Conservation (phyloP, 2,797 vertebrate genomes). For the Argyrosomus regius region DNA sequence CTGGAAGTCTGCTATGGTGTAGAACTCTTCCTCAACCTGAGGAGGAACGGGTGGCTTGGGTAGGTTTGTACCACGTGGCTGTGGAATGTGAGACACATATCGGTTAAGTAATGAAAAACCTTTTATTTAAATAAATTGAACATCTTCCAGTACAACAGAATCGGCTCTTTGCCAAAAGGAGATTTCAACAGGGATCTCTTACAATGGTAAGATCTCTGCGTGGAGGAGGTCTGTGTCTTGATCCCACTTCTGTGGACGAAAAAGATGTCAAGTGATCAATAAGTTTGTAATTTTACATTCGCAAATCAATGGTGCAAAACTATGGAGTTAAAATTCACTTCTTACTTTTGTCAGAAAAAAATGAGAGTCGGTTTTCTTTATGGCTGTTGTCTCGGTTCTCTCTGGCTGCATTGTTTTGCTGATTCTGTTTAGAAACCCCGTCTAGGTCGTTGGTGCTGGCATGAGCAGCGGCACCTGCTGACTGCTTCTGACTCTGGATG, state of each 20-base stretch:
- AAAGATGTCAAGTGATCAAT: neutral
- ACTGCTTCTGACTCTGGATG: constrained; percentile 87
- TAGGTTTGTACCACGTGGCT: constrained; percentile 95
- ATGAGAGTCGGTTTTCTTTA: constrained; percentile 86
- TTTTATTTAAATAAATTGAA: neutral
- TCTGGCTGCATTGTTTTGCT: constrained; percentile 71
- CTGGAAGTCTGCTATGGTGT: constrained; percentile 98
- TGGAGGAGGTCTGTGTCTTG: constrained; percentile 95
- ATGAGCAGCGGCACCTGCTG: constrained; percentile 85
- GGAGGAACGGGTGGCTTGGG: constrained; percentile 96
- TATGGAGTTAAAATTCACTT: constrained; percentile 5
- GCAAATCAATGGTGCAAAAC: neutral
- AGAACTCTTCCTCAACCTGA: constrained; percentile 97
- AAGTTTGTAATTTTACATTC: neutral
- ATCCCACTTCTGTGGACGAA: constrained; percentile 87
- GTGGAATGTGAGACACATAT: neutral
- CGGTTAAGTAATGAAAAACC: neutral
- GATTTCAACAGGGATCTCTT: constrained; percentile 73
- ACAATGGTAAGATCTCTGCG: constrained; percentile 98
- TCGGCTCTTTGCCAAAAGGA: neutral
- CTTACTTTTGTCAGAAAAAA: constrained; percentile 82
- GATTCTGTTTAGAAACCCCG: constrained; percentile 88
- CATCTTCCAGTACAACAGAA: neutral
- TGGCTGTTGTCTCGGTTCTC: constrained; percentile 84
- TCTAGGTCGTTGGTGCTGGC: constrained; percentile 92